Conservation (phyloP, 2,797 vertebrate genomes). For the Mormyrus proboscirostris region DNA sequence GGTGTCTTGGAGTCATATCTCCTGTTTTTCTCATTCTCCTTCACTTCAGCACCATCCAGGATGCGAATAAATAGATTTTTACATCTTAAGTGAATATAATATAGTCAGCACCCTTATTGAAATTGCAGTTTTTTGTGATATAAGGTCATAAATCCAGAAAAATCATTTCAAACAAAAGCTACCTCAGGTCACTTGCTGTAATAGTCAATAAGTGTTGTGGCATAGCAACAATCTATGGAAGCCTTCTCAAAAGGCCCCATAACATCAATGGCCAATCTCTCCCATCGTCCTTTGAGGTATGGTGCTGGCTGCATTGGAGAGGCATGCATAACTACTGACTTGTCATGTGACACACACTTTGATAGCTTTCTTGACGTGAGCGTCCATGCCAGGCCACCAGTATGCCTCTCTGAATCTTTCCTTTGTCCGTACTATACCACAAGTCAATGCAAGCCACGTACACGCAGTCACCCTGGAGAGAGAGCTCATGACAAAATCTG, state of each 20-base stretch:
- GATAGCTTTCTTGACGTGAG: background rate
- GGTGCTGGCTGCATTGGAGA: background rate
- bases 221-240: background rate
- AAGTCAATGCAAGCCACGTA: too few relatives aligned
- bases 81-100: background rate
- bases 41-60: background rate
- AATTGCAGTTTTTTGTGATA: background rate
- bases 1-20: background rate
- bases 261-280: background rate
- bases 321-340: background rate
- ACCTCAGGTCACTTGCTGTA: background rate
- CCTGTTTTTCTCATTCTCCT: background rate
- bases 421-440: background rate
- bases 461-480: too few relatives aligned
- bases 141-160: background rate
- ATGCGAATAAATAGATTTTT: background rate
- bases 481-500: too few relatives aligned
- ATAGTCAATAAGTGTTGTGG: background rate
- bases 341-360: background rate
- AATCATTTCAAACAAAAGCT: background rate
- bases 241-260: background rate
- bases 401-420: background rate
- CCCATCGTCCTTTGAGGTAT: background rate
- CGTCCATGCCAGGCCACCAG: background rate
- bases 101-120: background rate